These are phyloP conservation scores for Eunapius fragilis DNA, from an alignment of 37 sponge, comb jelly and placozoan species.

Conservation along the genomic window DNA sequence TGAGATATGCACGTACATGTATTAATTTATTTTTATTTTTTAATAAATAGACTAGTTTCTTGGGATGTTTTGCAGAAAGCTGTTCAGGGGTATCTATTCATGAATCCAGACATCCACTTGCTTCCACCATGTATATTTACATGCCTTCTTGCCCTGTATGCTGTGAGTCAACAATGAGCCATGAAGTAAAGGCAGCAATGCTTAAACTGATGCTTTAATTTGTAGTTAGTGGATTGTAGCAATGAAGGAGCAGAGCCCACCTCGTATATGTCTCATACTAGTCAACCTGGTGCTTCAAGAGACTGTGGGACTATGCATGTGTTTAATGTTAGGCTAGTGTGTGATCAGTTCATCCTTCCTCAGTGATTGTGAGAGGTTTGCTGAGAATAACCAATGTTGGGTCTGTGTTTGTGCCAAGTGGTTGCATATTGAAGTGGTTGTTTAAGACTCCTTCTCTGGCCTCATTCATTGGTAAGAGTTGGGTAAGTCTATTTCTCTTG, in stretches of 20 bases:
- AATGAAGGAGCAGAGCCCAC: not conserved
- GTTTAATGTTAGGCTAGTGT: not conserved
- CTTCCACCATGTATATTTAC: conserved; percentile 45
- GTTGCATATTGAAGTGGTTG: conserved; percentile 5
- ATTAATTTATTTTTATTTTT: not conserved
- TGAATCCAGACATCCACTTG: conserved; percentile 52
- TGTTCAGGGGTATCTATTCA: conserved; percentile 21
- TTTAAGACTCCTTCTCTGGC: conserved; percentile 1
- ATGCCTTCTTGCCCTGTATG: conserved; percentile 31
- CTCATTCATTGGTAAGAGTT: not conserved
- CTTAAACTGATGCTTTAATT: not conserved
- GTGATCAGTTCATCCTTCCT: not conserved
- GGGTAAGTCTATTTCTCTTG: conserved; percentile 14
- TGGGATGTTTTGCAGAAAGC: conserved; percentile 14
- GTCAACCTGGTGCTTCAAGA: not conserved
- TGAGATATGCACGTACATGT: too few species aligned
- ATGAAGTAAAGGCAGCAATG: not conserved
- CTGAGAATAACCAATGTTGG: conserved; percentile 4
- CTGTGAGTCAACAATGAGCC: conserved; percentile 31
- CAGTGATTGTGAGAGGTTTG: conserved; percentile 25
- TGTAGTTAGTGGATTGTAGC: not conserved
- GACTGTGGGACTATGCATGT: not conserved
- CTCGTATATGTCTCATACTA: not conserved
- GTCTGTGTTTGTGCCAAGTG: conserved; percentile 23
- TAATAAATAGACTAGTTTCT: conserved; percentile 10